Evolutionary conservation across 1,140 invertebrate species (phyloP), one percentile per base, ranked within the genome.

Genomic region (Leptonema lineaticorne): DNA sequence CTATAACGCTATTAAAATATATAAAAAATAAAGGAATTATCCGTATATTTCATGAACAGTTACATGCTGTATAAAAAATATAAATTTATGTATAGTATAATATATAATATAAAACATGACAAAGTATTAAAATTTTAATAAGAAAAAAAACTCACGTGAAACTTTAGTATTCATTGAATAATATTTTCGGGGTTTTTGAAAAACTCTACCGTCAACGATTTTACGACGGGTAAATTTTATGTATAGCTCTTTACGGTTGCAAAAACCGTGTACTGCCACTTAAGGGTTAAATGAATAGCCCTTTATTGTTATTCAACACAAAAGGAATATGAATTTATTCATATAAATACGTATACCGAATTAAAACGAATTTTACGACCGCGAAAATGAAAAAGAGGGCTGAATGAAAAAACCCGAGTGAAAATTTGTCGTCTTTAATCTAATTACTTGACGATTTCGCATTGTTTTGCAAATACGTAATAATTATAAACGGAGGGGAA

Each of bases 281-380:
- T 22, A 26, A 53, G 50, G 50, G 50, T 53, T 53, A 53, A 53
- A 53, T 53, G 50, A 14, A 53, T 53, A 53, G 50, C 50, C 50
- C 50, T 53, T 53, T 24, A 53, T 53, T 53, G 50, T 53, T 53
- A 53, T 53, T 53, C 50, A 53, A 24, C 50, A 53, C 50, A 53
- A 53, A 53, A 53, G 50, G 50, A 53, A 53, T 53, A 53, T 24
- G 20, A 20, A 53, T 24, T 11, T 11, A 53, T 53, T 53, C 27
- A 24, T 53, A 26, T 24, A 26, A n/a, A 53, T 53, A n/a, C n/a
- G n/a, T n/a, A 53, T 53, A 53, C 50, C 50, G 50, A 53, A 53
- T 26, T 53, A 53, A 53, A 53, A 24, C 22, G 37, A 41, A 11
- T 41, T 41, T 41, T 41, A 41, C 37, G 37, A 41, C 37, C 37